phyloP scores from a whole-genome alignment of 2,113 vertebrate genomes.

The Ailurus styani region DNA sequence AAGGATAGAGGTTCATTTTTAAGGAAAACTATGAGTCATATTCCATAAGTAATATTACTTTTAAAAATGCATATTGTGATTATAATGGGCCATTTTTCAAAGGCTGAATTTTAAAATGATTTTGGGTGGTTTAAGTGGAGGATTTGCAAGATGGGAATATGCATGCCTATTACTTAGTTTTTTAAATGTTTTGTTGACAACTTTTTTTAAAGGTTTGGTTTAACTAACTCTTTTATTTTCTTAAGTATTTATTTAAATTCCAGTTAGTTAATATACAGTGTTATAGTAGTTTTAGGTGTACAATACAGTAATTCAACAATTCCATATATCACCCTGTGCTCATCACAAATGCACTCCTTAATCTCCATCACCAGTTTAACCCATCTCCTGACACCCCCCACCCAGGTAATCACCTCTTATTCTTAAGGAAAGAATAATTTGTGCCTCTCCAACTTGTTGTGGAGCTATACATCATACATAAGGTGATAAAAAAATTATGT shows the following conservation, averaged over 20 bases:
- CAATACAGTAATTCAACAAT: neutral
- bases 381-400: fast-evolving
- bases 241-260: neutral
- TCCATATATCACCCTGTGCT: neutral
- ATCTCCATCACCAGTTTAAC: neutral
- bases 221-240: neutral
- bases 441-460: neutral
- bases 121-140: neutral
- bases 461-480: neutral
- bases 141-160: neutral
- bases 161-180: neutral
- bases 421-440: neutral
- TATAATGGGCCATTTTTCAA: neutral
- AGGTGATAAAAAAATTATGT: neutral
- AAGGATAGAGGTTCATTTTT: neutral
- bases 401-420: neutral
- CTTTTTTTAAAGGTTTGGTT: neutral
- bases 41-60: neutral
- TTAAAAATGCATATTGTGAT: neutral
- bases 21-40: neutral
- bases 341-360: neutral
- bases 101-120: neutral
- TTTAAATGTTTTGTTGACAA: neutral
- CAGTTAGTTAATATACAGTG: neutral
- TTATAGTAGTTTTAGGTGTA: neutral